Conservation (phyloP, 2,888 invertebrate genomes). For the Parnassius mnemosyne region DNA sequence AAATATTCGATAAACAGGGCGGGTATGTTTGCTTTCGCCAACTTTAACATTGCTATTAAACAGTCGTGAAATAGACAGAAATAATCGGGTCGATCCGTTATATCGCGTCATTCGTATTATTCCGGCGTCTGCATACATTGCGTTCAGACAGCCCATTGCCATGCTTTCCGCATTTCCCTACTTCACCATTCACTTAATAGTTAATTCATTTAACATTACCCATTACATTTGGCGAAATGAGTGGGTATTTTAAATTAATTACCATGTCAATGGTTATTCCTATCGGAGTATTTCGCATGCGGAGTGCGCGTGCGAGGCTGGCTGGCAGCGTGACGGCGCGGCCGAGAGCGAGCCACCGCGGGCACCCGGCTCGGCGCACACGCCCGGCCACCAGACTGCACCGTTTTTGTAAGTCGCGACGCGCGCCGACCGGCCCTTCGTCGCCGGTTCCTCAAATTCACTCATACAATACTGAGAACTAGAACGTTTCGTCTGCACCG, state of each 20-base stretch:
- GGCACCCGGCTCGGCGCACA: slow-evolving; percentile 42
- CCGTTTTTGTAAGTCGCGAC: slow-evolving; percentile 73
- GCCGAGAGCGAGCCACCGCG: slow-evolving; percentile 33
- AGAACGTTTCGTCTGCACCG: slow-evolving; percentile 55
- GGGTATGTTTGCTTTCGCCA: slow-evolving; percentile 76
- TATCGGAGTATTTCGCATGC: slow-evolving; percentile 35
- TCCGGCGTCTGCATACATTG: slow-evolving; percentile 60
- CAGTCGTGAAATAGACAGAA: slow-evolving; percentile 80
- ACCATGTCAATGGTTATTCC: slow-evolving; percentile 39
- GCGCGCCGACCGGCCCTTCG: slow-evolving; percentile 58
- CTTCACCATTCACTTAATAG: slow-evolving; percentile 63
- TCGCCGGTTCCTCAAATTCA: slow-evolving; percentile 59
- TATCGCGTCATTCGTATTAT: slow-evolving; percentile 76
- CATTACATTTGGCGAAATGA: slow-evolving; percentile 47
- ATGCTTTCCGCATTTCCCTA: slow-evolving; percentile 60
- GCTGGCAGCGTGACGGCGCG: slow-evolving; percentile 27
- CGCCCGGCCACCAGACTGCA: slow-evolving; percentile 57
- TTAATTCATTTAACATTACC: slow-evolving; percentile 53
- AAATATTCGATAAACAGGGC: slow-evolving; percentile 80
- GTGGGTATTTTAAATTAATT: slow-evolving; percentile 45
- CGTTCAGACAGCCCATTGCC: slow-evolving; percentile 56
- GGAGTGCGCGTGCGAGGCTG: slow-evolving; percentile 27
- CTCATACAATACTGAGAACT: slow-evolving; percentile 68
- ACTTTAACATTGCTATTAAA: slow-evolving; percentile 80
- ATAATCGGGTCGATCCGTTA: slow-evolving; percentile 80